Conservation (phyloP, 92 coral and sea anemone genomes). For the Epizoanthus ramosus region DNA sequence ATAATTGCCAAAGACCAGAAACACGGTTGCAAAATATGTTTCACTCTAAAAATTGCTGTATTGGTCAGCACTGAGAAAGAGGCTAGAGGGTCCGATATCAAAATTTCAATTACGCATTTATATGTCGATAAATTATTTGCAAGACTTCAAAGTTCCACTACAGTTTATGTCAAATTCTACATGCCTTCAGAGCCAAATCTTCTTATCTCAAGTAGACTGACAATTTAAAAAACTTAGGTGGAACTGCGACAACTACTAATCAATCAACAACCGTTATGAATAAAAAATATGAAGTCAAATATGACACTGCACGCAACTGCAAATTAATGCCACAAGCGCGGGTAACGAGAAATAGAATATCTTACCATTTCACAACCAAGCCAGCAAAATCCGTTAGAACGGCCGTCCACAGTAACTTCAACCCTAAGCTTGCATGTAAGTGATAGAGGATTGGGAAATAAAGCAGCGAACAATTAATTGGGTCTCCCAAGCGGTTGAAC, state of each 20-base stretch:
- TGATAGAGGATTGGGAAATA: slow-evolving; percentile 30
- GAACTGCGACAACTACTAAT: not conserved
- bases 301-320: not conserved
- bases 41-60: not conserved
- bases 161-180: too few species aligned
- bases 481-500: slow-evolving; percentile 12
- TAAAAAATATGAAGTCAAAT: not conserved
- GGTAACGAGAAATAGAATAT: not conserved
- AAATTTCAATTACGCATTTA: too few species aligned
- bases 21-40: not conserved
- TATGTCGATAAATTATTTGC: too few species aligned
- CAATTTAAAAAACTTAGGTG: not conserved
- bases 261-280: slow-evolving; percentile 18
- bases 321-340: slow-evolving; percentile 13
- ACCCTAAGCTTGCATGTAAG: slow-evolving; percentile 23
- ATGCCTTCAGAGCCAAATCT: not conserved
- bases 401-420: slow-evolving; percentile 35
- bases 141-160: too few species aligned
- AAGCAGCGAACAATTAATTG: slow-evolving; percentile 13
- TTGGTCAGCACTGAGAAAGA: not conserved
- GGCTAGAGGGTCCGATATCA: not conserved
- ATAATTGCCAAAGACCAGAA: not conserved
- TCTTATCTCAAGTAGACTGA: not conserved
- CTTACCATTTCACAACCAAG: slow-evolving; percentile 39
- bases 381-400: slow-evolving; percentile 7